phyloP scores from a whole-genome alignment of 2,113 vertebrate species.

The Pachypanchax playfairii region DNA sequence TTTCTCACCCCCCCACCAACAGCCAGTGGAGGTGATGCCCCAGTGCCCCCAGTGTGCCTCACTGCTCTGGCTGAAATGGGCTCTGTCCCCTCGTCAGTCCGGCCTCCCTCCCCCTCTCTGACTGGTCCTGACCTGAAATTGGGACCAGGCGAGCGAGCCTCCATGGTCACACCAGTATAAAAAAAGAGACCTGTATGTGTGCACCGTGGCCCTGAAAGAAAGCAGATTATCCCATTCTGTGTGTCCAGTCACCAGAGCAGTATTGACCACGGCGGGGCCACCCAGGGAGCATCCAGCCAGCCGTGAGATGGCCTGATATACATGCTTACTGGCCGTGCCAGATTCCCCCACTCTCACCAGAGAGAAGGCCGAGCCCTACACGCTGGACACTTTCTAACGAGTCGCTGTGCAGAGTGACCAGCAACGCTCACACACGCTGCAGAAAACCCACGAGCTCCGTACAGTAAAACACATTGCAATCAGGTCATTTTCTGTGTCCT shows the following conservation, averaged over 20 bases:
- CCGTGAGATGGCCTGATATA: constrained; percentile 83
- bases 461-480: constrained; percentile 63
- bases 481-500: constrained; percentile 73
- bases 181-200: constrained; percentile 46
- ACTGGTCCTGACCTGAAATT: constrained; percentile 75
- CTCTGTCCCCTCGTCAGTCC: constrained; percentile 47
- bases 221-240: constrained; percentile 81
- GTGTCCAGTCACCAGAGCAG: constrained; percentile 76
- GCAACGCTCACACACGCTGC: constrained; percentile 14
- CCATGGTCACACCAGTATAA: constrained; percentile 44
- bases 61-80: constrained; percentile 71
- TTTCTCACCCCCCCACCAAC: constrained; percentile 63
- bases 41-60: constrained; percentile 74
- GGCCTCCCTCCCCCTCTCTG: constrained; percentile 31
- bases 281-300: constrained; percentile 81
- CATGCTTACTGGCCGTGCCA: constrained; percentile 80
- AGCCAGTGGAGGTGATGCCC: constrained; percentile 67
- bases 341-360: constrained; percentile 77
- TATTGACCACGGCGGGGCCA: constrained; percentile 80
- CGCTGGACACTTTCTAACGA: constrained; percentile 56
- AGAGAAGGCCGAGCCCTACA: constrained; percentile 65
- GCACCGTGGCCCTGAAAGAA: constrained; percentile 69
- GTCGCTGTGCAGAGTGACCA: constrained; percentile 57
- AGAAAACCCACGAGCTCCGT: constrained; percentile 27
- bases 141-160: constrained; percentile 55